Percentiles rank a stretch among this genome's conserved stretches.
phyloP scores from a whole-genome alignment of 2,113 vertebrate genomes.

The Bothrops jararaca region DNA sequence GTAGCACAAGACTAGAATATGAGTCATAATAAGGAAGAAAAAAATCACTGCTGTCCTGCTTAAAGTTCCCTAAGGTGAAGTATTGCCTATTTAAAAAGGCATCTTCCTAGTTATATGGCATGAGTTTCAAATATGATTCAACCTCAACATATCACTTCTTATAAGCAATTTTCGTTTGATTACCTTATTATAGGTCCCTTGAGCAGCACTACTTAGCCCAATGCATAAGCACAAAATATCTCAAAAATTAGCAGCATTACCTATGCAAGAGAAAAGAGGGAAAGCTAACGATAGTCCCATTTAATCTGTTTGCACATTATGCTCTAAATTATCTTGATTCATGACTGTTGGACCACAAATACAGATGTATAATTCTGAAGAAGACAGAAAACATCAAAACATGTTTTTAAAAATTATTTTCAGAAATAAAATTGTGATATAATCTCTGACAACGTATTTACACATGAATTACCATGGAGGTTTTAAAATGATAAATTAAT shows the following conservation, averaged over 20 bases:
- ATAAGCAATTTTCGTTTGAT: neutral
- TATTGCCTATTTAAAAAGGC: neutral
- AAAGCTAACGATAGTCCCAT: neutral
- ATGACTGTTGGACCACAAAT: neutral
- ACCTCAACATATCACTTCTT: neutral
- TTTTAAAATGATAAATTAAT: neutral
- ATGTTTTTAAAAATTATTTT: neutral
- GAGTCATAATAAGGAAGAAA: neutral
- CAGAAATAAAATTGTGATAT: neutral
- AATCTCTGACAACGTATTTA: neutral
- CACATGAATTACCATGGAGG: neutral
- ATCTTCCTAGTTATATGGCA: neutral
- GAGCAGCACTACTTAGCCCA: neutral
- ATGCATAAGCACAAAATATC: neutral
- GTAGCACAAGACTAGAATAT: neutral
- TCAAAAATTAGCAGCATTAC: neutral
- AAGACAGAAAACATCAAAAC: neutral
- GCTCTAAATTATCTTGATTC: neutral
- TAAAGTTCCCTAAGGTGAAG: neutral
- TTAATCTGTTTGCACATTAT: neutral
- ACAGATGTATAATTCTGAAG: neutral
- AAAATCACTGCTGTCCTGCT: neutral
- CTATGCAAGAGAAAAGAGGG: neutral
- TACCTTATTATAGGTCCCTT: neutral
- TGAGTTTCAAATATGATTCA: neutral